phyloP scores from a whole-genome alignment of 2,797 vertebrate genomes.

The Hozukius guyotensis region DNA sequence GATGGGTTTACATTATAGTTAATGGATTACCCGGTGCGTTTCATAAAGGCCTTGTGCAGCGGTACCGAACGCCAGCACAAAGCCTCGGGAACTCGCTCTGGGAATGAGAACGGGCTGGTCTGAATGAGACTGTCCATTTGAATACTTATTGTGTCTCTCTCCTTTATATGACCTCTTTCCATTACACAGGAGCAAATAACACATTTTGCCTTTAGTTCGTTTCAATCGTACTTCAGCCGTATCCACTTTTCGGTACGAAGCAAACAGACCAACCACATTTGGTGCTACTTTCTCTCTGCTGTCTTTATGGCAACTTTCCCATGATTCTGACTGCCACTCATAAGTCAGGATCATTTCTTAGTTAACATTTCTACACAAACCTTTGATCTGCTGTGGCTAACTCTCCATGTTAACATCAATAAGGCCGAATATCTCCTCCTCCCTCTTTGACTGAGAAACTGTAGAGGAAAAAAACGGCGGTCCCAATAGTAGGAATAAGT shows the following conservation, averaged over 20 bases:
- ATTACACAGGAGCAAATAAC: not conserved
- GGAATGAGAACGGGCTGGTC: too few species aligned
- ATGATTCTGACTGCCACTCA: not conserved
- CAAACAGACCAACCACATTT: not conserved
- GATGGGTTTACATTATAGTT: too few species aligned
- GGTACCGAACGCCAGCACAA: too few species aligned
- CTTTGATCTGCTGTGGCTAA: not conserved
- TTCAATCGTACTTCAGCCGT: too few species aligned
- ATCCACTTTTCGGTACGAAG: not conserved
- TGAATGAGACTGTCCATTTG: not conserved
- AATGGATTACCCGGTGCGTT: too few species aligned
- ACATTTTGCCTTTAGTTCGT: not conserved
- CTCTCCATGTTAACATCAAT: not conserved
- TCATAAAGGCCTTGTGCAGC: too few species aligned
- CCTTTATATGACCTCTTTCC: not conserved
- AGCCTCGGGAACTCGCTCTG: too few species aligned
- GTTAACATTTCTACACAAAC: not conserved
- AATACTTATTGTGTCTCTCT: not conserved
- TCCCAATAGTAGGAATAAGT: not conserved
- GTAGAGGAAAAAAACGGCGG: not conserved
- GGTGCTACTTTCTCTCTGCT: not conserved
- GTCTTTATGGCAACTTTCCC: not conserved
- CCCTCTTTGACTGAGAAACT: not conserved
- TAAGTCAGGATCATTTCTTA: not conserved
- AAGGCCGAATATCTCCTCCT: not conserved